A percentile compares a stretch with the other conserved stretches of the same genome.
Conservation (phyloP, 2,888 invertebrate species). For the Dicroscelio sp. region DNA sequence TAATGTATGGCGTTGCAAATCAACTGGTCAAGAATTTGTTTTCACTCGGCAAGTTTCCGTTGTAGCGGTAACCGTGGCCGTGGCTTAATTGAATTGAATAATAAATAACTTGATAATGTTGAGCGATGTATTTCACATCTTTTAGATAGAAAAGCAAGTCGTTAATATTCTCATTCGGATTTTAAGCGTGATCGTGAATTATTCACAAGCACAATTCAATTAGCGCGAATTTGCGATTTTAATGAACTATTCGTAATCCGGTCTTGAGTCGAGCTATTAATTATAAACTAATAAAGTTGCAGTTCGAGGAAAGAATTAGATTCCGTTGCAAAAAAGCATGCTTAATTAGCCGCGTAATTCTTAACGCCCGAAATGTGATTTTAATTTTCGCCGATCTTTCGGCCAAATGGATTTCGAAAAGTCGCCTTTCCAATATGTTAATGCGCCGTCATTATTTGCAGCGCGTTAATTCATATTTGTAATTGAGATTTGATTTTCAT, state of each 20-base stretch:
- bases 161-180: slow-evolving; percentile 70
- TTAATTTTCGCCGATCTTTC: no score
- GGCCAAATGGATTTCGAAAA: no score
- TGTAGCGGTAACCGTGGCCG: not conserved
- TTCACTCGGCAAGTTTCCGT: no score
- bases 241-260: slow-evolving; percentile 71
- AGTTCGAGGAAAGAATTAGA: slow-evolving; percentile 36
- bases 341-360: slow-evolving; percentile 35
- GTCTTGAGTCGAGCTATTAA: slow-evolving; percentile 72
- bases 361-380: not conserved
- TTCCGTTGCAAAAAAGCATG: slow-evolving; percentile 36
- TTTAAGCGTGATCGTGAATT: slow-evolving; percentile 70
- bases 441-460: no score
- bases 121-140: slow-evolving; percentile 61
- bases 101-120: slow-evolving; percentile 62
- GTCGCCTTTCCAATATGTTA: no score
- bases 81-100: slow-evolving; percentile 52
- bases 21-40: no score
- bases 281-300: slow-evolving; percentile 73
- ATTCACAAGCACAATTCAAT: slow-evolving; percentile 73
- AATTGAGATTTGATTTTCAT: no score
- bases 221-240: slow-evolving; percentile 75
- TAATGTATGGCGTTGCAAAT: no score
- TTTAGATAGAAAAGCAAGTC: slow-evolving; percentile 63
- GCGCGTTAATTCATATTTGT: no score